phyloP scores from a whole-genome alignment of 1,140 invertebrate species.

The Phocides pigmalion region DNA sequence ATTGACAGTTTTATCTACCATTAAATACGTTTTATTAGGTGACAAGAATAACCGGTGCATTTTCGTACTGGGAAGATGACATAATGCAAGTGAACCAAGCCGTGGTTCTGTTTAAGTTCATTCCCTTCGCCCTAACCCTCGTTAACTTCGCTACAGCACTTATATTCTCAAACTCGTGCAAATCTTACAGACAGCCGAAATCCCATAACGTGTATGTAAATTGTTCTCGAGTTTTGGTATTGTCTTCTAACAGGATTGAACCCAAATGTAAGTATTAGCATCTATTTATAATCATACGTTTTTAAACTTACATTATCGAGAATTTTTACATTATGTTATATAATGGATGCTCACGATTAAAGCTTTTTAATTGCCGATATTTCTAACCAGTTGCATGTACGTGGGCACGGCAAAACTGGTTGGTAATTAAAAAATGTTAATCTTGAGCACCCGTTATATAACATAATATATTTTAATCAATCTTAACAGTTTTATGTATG shows the following conservation, averaged over 20 bases:
- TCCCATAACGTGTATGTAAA: constrained; percentile 50
- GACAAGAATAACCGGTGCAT: constrained; percentile 64
- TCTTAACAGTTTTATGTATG: too few species aligned
- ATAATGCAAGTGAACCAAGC: constrained; percentile 68
- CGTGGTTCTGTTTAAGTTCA: constrained; percentile 64
- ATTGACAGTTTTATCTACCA: not conserved
- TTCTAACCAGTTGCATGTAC: too few species aligned
- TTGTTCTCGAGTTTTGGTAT: constrained; percentile 50
- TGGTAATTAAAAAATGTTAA: too few species aligned
- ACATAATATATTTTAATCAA: too few species aligned
- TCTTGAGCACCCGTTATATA: too few species aligned
- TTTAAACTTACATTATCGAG: too few species aligned
- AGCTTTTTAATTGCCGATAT: too few species aligned
- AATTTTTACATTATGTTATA: too few species aligned
- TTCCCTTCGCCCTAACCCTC: constrained; percentile 61
- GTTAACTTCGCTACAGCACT: constrained; percentile 64
- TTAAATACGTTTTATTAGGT: constrained; percentile 46
- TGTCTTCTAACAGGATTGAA: constrained; percentile 42
- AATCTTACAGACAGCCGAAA: constrained; percentile 38
- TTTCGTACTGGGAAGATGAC: constrained; percentile 67
- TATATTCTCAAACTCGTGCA: constrained; percentile 59
- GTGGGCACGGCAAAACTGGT: too few species aligned
- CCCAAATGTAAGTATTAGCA: constrained; percentile 47
- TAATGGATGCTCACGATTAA: too few species aligned
- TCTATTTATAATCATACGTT: too few species aligned